A percentile compares a stretch with the other conserved stretches of the same genome.
Evolutionary conservation across 2,797 vertebrate species (phyloP).

Genomic region (Pseudotriccus pelzelni): DNA sequence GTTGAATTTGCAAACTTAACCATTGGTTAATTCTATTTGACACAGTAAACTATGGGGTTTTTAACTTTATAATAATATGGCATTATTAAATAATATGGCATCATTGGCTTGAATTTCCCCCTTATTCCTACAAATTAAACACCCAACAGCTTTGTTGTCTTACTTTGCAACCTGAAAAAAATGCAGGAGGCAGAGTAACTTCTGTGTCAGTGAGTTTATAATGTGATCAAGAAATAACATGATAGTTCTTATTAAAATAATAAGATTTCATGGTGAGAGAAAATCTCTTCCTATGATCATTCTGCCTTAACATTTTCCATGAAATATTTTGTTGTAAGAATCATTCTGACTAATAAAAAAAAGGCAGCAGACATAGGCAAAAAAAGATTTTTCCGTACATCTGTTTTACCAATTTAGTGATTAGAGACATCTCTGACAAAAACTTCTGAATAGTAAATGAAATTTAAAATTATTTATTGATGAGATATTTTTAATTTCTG

Average conservation of each 20-base stretch:
- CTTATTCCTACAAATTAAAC: neutral
- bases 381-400: neutral
- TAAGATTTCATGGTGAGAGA: neutral
- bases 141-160: neutral
- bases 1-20: neutral
- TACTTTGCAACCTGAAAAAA: neutral
- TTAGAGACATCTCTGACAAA: neutral
- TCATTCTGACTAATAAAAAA: neutral
- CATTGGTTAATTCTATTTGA: neutral
- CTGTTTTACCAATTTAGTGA: neutral
- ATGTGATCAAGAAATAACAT: slow-evolving; percentile 29
- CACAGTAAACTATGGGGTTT: neutral
- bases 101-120: neutral
- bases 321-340: neutral
- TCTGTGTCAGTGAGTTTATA: slow-evolving; percentile 32
- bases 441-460: neutral
- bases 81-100: neutral
- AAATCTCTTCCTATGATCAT: slow-evolving; percentile 4
- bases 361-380: neutral
- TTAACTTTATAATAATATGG: neutral
- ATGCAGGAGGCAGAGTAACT: neutral
- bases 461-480: neutral
- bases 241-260: slow-evolving; percentile 45
- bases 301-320: slow-evolving; percentile 12
- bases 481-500: neutral